A percentile compares a stretch with the other conserved stretches of the same genome.
Conservation (phyloP, 1,140 invertebrate genomes). For the Diorhabda elongata region DNA sequence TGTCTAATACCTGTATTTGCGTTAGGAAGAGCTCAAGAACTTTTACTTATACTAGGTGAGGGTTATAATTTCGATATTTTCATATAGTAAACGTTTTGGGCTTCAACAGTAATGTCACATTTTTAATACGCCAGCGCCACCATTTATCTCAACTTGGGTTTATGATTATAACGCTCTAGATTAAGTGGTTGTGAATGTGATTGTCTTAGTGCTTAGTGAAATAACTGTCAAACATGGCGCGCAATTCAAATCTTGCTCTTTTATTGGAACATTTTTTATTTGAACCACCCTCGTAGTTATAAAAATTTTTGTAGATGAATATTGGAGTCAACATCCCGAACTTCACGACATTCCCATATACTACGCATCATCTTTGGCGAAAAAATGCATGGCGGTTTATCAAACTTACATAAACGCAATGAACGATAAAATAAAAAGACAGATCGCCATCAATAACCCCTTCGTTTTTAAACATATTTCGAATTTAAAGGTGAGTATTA, state of each 20-base stretch:
- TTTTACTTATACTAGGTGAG: conserved; percentile 84
- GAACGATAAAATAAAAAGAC: conserved; percentile 94
- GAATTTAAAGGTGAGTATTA: conserved; percentile 78
- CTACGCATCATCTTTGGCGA: conserved; percentile 97
- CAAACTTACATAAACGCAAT: conserved; percentile 99
- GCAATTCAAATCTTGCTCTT: too few species aligned
- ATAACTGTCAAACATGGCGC: too few species aligned
- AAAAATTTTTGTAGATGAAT: conserved; percentile 72
- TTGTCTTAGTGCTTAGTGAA: too few species aligned
- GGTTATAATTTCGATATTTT: too few species aligned
- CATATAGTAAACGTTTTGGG: too few species aligned
- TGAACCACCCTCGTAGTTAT: too few species aligned
- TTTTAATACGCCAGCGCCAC: too few species aligned
- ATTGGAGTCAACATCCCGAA: conserved; percentile 97
- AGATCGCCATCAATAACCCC: conserved; percentile 98
- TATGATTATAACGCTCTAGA: too few species aligned
- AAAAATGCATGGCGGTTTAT: conserved; percentile 99
- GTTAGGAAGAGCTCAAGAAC: conserved; percentile 93
- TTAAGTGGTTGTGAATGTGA: too few species aligned
- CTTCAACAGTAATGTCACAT: too few species aligned
- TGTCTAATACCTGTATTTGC: conserved; percentile 99
- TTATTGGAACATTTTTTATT: too few species aligned
- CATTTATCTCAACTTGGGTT: too few species aligned
- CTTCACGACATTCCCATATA: conserved; percentile 99
- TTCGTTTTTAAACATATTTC: conserved; percentile 99